Evolutionary conservation across 1,140 invertebrate species (phyloP).

Genomic region (Sipha flava): DNA sequence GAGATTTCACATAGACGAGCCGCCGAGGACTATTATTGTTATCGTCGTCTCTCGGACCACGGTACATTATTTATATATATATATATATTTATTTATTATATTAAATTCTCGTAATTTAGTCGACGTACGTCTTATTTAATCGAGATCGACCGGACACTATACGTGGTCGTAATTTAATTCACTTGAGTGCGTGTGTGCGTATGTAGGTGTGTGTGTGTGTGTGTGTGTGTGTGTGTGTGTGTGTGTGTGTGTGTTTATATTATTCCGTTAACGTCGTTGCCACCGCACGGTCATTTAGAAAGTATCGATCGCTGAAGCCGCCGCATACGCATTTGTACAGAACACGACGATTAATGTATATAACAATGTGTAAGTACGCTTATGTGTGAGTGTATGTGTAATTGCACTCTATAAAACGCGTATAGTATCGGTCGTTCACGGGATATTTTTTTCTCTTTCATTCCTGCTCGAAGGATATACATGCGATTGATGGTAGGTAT

Average conservation of each 20-base stretch:
- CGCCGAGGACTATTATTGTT: background rate
- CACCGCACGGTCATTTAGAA: background rate
- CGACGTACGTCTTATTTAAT: slow-evolving; percentile 31
- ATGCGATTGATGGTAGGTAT: too few species aligned
- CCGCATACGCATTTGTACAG: background rate
- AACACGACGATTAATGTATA: slow-evolving; percentile 8
- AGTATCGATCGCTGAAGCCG: background rate
- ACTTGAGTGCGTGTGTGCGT: too few species aligned
- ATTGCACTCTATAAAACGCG: background rate
- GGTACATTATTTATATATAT: too few species aligned
- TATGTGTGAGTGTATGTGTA: background rate
- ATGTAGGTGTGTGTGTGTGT: background rate
- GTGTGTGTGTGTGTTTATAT: background rate
- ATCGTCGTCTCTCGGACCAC: background rate
- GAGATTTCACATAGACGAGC: background rate
- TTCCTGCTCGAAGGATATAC: too few species aligned
- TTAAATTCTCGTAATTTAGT: slow-evolving; percentile 5
- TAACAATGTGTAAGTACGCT: background rate
- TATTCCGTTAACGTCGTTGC: slow-evolving; percentile 1
- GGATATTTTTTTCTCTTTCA: background rate
- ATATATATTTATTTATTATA: background rate
- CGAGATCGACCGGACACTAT: slow-evolving; percentile 17
- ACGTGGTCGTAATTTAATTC: slow-evolving; percentile 19
- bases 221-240: background rate
- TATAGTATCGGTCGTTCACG: background rate